Evolutionary conservation across 2,888 invertebrate genomes (phyloP), one percentile per base, ranked within the genome.

Genomic region (Clostera curtula): DNA sequence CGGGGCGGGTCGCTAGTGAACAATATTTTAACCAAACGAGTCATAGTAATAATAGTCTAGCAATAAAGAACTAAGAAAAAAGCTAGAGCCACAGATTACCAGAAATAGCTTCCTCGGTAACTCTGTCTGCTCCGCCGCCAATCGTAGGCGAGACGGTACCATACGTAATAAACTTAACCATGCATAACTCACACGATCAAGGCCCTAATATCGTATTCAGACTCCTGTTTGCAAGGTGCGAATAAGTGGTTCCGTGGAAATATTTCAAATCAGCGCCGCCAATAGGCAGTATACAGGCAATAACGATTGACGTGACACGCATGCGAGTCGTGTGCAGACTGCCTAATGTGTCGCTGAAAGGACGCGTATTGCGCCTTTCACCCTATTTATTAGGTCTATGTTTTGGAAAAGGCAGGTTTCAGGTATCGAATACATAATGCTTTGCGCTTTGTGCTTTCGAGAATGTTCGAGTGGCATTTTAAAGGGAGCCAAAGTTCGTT

Each of bases 161-260:
- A n/a, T n/a, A n/a, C n/a, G n/a, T n/a, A n/a, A n/a, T 23, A 29
- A 24, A 29, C 24, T 25, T 24, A 20, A 10, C 18, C 12, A 9
- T 6, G 2, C 19, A 3, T 0, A 15, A 23, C 5, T 18, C 9
- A 49, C 58, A 62, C 48, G 49, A 70, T 68, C 69, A 70, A 71
- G 52, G 65, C 50, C 35, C 32, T 29, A 30, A 38, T 38, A 35
- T 55, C 36, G 31, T 37, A 49, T 49, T 36, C 43, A 44, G 42
- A 43, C 34, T 44, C 51, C 49, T 61, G 56, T 62, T 68, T 59
- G 65, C 48, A 65, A 77, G 74, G 68, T 70, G 69, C 70, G 75
- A 70, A 71, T 82, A 80, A 82, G 80, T 79, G 80, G 73, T 76
- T 80, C 65, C 80, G 80, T 82, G 82, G 64, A 82, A 83, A 77